phyloP scores from a whole-genome alignment of 2,113 vertebrate genomes.

The Tenebrosternarchus preto region DNA sequence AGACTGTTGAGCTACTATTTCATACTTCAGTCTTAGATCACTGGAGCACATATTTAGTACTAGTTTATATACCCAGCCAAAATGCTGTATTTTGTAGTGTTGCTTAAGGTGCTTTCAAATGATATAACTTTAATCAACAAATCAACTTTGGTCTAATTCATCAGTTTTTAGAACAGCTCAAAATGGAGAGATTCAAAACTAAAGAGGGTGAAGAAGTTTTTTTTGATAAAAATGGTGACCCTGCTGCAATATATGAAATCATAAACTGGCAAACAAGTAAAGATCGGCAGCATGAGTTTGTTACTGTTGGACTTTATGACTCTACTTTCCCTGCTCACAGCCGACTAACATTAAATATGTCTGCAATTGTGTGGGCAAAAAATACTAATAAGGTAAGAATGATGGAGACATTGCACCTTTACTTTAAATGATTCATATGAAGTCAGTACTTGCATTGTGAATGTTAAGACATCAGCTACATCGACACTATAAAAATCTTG shows the following conservation, averaged over 20 bases:
- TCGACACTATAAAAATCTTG: not conserved
- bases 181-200: slow-evolving; percentile 67
- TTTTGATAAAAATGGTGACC: slow-evolving; percentile 72
- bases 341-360: slow-evolving; percentile 15
- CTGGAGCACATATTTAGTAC: not conserved
- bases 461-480: too few relatives aligned
- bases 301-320: slow-evolving; percentile 57
- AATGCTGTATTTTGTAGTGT: not conserved
- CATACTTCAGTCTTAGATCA: too few relatives aligned
- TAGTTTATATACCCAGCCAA: not conserved
- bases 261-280: slow-evolving; percentile 73
- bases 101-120: not conserved
- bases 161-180: slow-evolving; percentile 70
- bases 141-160: not conserved
- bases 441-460: too few relatives aligned
- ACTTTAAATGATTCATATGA: not conserved
- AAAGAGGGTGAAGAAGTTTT: slow-evolving; percentile 64
- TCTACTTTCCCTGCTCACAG: slow-evolving; percentile 34
- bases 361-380: slow-evolving; percentile 30
- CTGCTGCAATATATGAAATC: slow-evolving; percentile 69
- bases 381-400: slow-evolving; percentile 29
- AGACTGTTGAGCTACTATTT: too few relatives aligned
- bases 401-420: not conserved
- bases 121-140: not conserved
- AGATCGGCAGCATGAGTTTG: slow-evolving; percentile 55